Conservation (phyloP, 2,888 invertebrate species). For the Lordiphosa fenestrarum region DNA sequence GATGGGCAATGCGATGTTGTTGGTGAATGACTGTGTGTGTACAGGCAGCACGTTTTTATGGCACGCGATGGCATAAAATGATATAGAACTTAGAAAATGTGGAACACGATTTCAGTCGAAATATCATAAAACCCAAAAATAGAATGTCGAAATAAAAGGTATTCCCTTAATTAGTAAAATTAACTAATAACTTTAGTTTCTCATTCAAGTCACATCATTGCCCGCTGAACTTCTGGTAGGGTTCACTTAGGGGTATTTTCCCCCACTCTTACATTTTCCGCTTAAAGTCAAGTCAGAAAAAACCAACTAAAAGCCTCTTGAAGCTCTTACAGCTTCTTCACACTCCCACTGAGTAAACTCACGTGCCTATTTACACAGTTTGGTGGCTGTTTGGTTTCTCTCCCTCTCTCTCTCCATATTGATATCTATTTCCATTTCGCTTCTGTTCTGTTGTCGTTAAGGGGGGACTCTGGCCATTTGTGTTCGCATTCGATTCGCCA, state of each 20-base stretch:
- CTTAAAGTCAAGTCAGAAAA: slow-evolving; percentile 6
- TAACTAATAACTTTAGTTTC: too few relatives aligned
- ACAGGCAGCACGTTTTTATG: slow-evolving; percentile 54
- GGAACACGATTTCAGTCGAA: too few relatives aligned
- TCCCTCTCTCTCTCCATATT: slow-evolving; percentile 4
- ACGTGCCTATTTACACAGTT: slow-evolving; percentile 62
- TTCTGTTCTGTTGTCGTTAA: slow-evolving; percentile 23
- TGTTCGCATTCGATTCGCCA: slow-evolving; percentile 25
- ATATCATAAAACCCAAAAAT: too few relatives aligned
- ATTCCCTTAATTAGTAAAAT: too few relatives aligned
- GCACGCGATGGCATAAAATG: slow-evolving; percentile 51
- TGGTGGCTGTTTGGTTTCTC: slow-evolving; percentile 24
- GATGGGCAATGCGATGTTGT: too few relatives aligned
- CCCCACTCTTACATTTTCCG: background rate
- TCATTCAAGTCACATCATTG: background rate
- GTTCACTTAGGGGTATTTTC: slow-evolving; percentile 15
- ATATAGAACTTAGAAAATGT: too few relatives aligned
- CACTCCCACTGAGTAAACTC: slow-evolving; percentile 35
- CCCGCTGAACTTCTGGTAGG: background rate
- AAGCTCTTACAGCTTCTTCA: slow-evolving; percentile 33
- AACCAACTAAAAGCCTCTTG: slow-evolving; percentile 14
- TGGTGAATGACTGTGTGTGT: background rate
- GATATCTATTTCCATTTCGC: slow-evolving; percentile 10
- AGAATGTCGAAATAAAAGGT: too few relatives aligned
- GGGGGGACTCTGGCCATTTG: slow-evolving; percentile 12